A percentile compares a stretch with the other conserved stretches of the same genome.
These are phyloP conservation scores for Megalurothrips usitatus DNA, from an alignment of 2,888 invertebrate species.

Conservation along the genomic window DNA sequence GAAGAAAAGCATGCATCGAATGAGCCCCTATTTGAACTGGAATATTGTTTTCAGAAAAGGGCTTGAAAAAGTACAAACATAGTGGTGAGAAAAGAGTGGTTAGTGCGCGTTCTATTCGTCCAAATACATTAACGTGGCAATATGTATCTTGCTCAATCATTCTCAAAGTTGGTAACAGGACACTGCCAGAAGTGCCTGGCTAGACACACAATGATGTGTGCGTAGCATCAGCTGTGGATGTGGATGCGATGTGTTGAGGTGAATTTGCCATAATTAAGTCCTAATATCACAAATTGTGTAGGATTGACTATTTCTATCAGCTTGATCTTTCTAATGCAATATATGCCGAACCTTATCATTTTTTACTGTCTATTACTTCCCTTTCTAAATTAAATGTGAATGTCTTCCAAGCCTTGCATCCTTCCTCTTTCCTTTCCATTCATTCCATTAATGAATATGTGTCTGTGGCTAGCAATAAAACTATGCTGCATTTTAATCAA, in stretches of 20 bases:
- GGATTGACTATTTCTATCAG: slow-evolving; percentile 22
- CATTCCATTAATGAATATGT: slow-evolving; percentile 23
- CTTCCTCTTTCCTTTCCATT: slow-evolving; percentile 17
- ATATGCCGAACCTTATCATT: slow-evolving; percentile 17
- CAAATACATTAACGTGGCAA: slow-evolving; percentile 7
- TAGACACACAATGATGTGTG: background rate
- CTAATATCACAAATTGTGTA: slow-evolving; percentile 13
- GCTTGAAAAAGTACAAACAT: slow-evolving; percentile 16
- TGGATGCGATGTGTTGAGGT: background rate
- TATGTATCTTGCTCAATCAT: slow-evolving; percentile 1
- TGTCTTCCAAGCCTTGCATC: slow-evolving; percentile 19
- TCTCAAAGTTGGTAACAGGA: slow-evolving; percentile 9
- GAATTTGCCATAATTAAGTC: slow-evolving; percentile 5
- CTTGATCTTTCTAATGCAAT: slow-evolving; percentile 20
- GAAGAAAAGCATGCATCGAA: background rate
- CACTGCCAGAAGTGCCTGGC: slow-evolving; percentile 18
- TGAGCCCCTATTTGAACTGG: background rate
- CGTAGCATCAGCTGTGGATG: background rate
- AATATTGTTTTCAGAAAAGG: background rate
- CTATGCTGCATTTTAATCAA: slow-evolving; percentile 15
- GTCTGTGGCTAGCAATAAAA: slow-evolving; percentile 22
- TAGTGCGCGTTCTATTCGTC: slow-evolving; percentile 2
- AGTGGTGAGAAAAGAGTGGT: background rate
- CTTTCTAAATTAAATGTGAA: slow-evolving; percentile 24
- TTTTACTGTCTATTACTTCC: slow-evolving; percentile 22